Evolutionary conservation across 2,797 vertebrate genomes (phyloP).

Genomic region (Sphaeramia orbicularis): DNA sequence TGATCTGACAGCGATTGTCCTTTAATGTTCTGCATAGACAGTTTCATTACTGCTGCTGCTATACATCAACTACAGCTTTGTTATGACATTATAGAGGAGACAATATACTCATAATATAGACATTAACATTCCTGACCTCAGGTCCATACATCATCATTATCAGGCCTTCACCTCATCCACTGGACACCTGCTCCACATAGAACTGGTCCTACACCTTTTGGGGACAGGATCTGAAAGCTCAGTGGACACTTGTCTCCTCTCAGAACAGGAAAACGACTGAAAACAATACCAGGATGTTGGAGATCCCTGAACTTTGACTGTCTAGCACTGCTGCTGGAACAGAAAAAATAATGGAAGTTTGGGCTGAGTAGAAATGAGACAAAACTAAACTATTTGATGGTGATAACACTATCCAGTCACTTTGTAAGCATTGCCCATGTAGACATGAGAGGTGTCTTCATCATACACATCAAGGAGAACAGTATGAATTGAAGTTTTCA

Average conservation of each 20-base stretch:
- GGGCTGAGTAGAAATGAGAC: no score
- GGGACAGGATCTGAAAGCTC: constrained; percentile 50
- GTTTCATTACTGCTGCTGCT: constrained; percentile 11
- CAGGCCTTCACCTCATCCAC: constrained; percentile 11
- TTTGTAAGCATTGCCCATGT: no score
- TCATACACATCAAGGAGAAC: no score
- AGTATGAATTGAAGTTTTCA: no score
- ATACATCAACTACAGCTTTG: constrained; percentile 1
- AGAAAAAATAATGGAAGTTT: background rate
- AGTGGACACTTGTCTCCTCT: constrained; percentile 46
- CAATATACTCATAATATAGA: constrained; percentile 23
- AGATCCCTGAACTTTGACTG: constrained; percentile 68
- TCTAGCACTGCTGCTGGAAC: background rate
- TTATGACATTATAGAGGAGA: constrained; percentile 28
- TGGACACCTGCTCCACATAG: constrained; percentile 61
- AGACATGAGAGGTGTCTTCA: no score
- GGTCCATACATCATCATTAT: constrained; percentile 52
- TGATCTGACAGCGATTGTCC: constrained; percentile 5
- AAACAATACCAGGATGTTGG: constrained; percentile 80
- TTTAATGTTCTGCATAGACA: constrained; percentile 2
- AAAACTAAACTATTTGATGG: no score
- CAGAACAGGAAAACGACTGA: constrained; percentile 63
- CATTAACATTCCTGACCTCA: constrained; percentile 39
- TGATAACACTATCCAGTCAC: no score
- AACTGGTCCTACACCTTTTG: constrained; percentile 16